Evolutionary conservation across 2,888 invertebrate genomes (phyloP), one percentile per base, ranked within the genome.

Genomic region (Leptopilina drosophilae): DNA sequence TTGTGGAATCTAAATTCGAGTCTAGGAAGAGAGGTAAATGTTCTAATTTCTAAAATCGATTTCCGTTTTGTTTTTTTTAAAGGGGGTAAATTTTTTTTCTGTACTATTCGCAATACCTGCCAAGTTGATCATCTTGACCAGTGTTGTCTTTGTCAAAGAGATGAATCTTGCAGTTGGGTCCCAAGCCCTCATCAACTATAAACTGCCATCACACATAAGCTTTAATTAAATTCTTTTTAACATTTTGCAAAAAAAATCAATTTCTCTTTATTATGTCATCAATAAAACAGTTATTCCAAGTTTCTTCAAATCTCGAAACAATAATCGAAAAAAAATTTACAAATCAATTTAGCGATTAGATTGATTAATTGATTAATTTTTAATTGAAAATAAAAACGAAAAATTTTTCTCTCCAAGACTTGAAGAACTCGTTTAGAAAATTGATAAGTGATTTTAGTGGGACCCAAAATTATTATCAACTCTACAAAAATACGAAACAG

Each of bases 81-180:
- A 42, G 42, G 42, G 42, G 42, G 42, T 8, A 33, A 33, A 78
- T 78, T 49, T 77, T 33, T 33, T 56, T 67, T 82, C 42, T 42
- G 42, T 42, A 42, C 42, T 6, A 64, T 92, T 94, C 93, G 93
- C 84, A 88, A 85, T 93, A 96, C 97, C 97, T 97, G 94, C 98
- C 98, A 89, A 98, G 95, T 89, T 95, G 95, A 93, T 98, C 98
- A 93, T 98, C 98, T 92, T 95, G 95, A 91, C 96, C 96, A 87
- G 97, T 95, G 90, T 96, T 95, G 94, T 98, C 98, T 95, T 97
- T 97, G 95, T 98, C 98, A 94, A 94, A 97, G 88, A 98, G 95
- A 91, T 96, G 94, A 89, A 94, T 85, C 85, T 85, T 87, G 89
- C 87, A 88, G 88, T 88, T 85, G 82, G 88, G 86, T 84, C 89